These are phyloP conservation scores for Drosophila flavopinicola DNA, from an alignment of 2,888 invertebrate genomes.

Conservation along the genomic window DNA sequence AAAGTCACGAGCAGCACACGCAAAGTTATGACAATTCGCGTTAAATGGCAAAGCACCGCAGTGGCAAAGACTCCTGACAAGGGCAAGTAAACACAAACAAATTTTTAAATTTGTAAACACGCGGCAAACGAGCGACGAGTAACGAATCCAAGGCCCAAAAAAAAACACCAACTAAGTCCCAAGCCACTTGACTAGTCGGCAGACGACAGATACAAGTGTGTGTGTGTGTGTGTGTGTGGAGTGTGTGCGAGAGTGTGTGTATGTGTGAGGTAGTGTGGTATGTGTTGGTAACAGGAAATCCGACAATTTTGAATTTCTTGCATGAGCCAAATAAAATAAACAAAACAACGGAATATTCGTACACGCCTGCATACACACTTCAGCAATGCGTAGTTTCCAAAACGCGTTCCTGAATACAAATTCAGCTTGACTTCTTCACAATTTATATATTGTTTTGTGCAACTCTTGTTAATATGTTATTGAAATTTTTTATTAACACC, in stretches of 20 bases:
- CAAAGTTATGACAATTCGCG: constrained; percentile 63
- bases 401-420: constrained; percentile 3
- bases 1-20: constrained; percentile 55
- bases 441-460: not conserved
- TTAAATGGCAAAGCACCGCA: constrained; percentile 43
- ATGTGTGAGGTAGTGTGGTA: constrained; percentile 11
- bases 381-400: constrained; percentile 17
- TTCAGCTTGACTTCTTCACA: constrained; percentile 6
- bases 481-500: too few species aligned
- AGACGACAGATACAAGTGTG: constrained; percentile 15
- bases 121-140: constrained; percentile 52
- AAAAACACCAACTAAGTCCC: constrained; percentile 33
- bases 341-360: constrained; percentile 14
- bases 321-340: constrained; percentile 61
- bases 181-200: constrained; percentile 60
- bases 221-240: constrained; percentile 6
- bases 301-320: constrained; percentile 70
- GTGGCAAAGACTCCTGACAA: constrained; percentile 16
- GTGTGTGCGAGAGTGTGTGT: too few species aligned
- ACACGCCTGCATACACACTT: constrained; percentile 4
- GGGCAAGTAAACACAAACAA: constrained; percentile 72
- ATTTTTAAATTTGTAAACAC: constrained; percentile 80
- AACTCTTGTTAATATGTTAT: too few species aligned
- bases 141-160: constrained; percentile 50
- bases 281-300: constrained; percentile 66